Evolutionary conservation across 2,113 vertebrate genomes (phyloP), one percentile per base, ranked within the genome.

Genomic region (Eudyptes chrysolophus): DNA sequence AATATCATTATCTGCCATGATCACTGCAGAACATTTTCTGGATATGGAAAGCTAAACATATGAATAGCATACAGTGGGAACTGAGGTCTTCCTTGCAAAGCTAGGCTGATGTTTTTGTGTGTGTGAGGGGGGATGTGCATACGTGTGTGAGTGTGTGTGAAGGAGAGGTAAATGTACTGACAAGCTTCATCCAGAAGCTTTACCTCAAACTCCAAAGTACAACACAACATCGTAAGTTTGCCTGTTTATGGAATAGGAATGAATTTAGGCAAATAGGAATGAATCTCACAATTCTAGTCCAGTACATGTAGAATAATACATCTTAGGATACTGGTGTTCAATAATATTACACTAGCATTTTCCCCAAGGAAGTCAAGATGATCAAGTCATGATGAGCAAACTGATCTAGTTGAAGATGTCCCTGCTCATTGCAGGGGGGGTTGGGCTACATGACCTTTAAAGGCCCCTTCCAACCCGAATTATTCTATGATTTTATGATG

Each of bases 101-200:
- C 13, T 24, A 64, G 16, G 29, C 34, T 55, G n/a, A 51, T 62
- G 27, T 3, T 46, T 60, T 60, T 46, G 8, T 32, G 19, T 5
- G 11, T 1, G 40, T 4, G 20, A 2, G 21, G 3, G 42, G 42
- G 14, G 44, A 46, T 5, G 22, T 27, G 26, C 19, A 40, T 24
- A 44, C 3, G 11, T 1, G 0, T 19, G 51, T 21, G 12, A 46
- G n/a, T 25, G 22, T 16, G 2, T 60, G 10, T 46, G 34, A 42
- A 61, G 48, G 16, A 55, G 25, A 72, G 15, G 49, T 29, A 57
- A 61, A 24, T 2, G 21, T 52, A 40, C 6, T 29, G 48, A 36
- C 27, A 82, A 51, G 26, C 13, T 83, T 51, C 44, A 48, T 42
- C 11, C 48, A 79, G 36, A 83, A 68, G 29, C 27, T 84, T 54